phyloP scores from a whole-genome alignment of 1,140 invertebrate species.

The Potamilus streckersoni region DNA sequence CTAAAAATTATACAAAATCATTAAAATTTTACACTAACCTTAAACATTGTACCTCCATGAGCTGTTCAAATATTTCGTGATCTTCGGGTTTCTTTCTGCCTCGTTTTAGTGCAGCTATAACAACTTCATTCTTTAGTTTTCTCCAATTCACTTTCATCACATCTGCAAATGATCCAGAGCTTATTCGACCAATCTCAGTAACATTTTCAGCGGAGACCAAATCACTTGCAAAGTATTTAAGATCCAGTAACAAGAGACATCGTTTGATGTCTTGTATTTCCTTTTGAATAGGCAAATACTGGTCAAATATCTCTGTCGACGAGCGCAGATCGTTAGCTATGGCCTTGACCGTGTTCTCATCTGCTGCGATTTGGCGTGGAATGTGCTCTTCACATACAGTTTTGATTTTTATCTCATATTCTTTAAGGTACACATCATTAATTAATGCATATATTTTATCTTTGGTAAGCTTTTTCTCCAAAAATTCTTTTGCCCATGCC shows the following conservation, averaged over 20 bases:
- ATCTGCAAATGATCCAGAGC: constrained; percentile 30
- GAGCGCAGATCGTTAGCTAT: constrained; percentile 32
- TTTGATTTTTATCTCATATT: constrained; percentile 29
- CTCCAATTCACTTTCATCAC: constrained; percentile 22
- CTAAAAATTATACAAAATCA: too few relatives aligned
- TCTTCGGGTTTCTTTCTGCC: constrained; percentile 16
- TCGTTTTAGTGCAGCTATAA: constrained; percentile 31
- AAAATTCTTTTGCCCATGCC: constrained; percentile 25
- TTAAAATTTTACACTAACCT: constrained; percentile 1
- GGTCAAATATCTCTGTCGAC: constrained; percentile 22
- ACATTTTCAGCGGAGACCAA: constrained; percentile 13
- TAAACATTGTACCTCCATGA: constrained; percentile 29
- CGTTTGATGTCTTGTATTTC: constrained; percentile 24
- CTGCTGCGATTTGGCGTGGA: constrained; percentile 37
- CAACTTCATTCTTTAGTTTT: constrained; percentile 2
- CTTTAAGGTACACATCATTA: constrained; percentile 25
- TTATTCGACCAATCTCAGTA: constrained; percentile 9
- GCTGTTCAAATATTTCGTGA: constrained; percentile 27
- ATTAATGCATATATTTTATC: constrained; percentile 21
- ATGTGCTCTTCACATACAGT: constrained; percentile 36
- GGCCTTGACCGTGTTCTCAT: constrained; percentile 23
- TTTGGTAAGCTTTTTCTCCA: constrained; percentile 14
- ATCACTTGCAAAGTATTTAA: constrained; percentile 27
- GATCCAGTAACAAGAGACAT: constrained; percentile 19
- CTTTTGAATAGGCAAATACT: constrained; percentile 28